Evolutionary conservation across 2,888 invertebrate species (phyloP).

Genomic region (Galeruca laticollis): DNA sequence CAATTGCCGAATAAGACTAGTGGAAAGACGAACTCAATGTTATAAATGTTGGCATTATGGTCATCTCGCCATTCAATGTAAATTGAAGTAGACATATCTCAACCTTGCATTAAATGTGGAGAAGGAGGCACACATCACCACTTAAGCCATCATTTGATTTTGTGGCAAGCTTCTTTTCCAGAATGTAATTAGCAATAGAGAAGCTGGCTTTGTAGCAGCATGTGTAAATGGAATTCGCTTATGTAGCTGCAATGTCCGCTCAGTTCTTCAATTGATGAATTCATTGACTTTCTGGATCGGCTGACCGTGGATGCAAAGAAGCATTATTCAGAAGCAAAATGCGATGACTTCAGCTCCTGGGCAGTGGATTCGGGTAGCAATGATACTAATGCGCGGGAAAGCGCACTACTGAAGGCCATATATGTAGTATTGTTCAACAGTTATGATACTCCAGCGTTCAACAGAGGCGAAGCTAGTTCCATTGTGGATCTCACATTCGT

Average conservation of each 20-base stretch:
- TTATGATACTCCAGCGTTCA: too few relatives aligned
- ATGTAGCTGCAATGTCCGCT: background rate
- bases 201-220: background rate
- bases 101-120: slow-evolving; percentile 2
- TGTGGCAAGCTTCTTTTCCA: too few relatives aligned
- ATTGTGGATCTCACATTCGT: too few relatives aligned
- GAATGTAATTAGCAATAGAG: too few relatives aligned
- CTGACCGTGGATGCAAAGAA: too few relatives aligned
- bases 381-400: background rate
- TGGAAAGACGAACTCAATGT: background rate
- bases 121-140: background rate
- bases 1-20: slow-evolving; percentile 2
- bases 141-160: background rate
- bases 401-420: too few relatives aligned
- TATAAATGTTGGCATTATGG: background rate
- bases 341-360: background rate
- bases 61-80: background rate
- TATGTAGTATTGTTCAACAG: too few relatives aligned
- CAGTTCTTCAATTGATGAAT: background rate
- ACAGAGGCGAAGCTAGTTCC: too few relatives aligned
- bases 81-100: background rate
- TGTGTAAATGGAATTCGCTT: background rate
- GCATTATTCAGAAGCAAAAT: background rate
- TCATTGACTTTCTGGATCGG: background rate
- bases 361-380: background rate